Percentiles rank a stretch among this genome's conserved stretches.
Evolutionary conservation across 2,113 vertebrate genomes (phyloP).

Genomic region (Seriola rivoliana): DNA sequence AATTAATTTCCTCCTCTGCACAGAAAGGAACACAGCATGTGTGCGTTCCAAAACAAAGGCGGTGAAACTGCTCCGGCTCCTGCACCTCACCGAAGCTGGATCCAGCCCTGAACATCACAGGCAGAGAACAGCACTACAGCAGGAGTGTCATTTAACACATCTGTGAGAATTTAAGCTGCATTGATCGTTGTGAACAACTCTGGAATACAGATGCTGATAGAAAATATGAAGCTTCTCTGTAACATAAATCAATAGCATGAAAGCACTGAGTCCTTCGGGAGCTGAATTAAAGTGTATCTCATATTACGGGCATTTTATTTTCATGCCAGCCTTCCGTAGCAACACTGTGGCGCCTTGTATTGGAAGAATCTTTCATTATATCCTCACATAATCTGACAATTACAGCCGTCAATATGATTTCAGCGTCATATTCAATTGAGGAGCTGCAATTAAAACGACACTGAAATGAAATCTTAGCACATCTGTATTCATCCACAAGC

Average conservation of each 20-base stretch:
- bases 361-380: slow-evolving; percentile 16
- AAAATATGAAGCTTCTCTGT: slow-evolving; percentile 28
- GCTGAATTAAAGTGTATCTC: slow-evolving; percentile 55
- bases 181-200: slow-evolving; percentile 46
- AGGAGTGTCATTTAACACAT: slow-evolving; percentile 36
- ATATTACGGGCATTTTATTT: slow-evolving; percentile 46
- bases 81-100: slow-evolving; percentile 1
- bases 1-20: slow-evolving; percentile 67
- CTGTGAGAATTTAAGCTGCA: slow-evolving; percentile 51
- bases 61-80: background rate
- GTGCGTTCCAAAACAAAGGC: slow-evolving; percentile 40
- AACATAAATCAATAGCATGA: slow-evolving; percentile 53
- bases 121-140: slow-evolving; percentile 17
- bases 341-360: background rate
- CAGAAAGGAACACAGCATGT: slow-evolving; percentile 22
- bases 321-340: slow-evolving; percentile 17
- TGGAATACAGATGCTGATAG: slow-evolving; percentile 32
- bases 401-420: slow-evolving; percentile 18
- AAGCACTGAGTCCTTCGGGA: slow-evolving; percentile 29
- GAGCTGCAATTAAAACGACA: slow-evolving; percentile 19
- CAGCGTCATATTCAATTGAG: slow-evolving; percentile 21
- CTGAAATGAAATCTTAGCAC: slow-evolving; percentile 14
- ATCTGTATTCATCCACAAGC: background rate
- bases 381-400: slow-evolving; percentile 34
- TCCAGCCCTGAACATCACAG: slow-evolving; percentile 16